Evolutionary conservation across 2,888 invertebrate species (phyloP).

Genomic region (Erpobdella octoculata): DNA sequence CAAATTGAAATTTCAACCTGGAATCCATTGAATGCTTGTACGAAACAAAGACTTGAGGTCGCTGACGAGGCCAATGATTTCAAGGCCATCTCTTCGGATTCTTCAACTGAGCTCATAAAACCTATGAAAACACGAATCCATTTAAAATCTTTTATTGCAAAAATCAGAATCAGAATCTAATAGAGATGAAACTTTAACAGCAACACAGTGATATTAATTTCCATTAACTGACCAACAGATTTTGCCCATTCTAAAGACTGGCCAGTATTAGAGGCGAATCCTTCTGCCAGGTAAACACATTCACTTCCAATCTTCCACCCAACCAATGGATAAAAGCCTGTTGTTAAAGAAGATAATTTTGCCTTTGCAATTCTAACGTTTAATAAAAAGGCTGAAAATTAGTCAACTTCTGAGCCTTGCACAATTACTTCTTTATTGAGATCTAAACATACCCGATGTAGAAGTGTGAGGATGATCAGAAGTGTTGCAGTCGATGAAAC

Average conservation of each 20-base stretch:
- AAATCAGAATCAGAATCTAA: too few species aligned
- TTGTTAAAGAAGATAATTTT: not conserved
- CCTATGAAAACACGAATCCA: conserved; percentile 21
- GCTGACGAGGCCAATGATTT: not conserved
- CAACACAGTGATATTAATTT: too few species aligned
- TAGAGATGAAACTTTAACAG: conserved; percentile 51
- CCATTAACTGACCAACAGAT: conserved; percentile 47
- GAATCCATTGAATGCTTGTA: conserved; percentile 11
- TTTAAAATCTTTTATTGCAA: too few species aligned
- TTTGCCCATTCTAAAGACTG: conserved; percentile 74
- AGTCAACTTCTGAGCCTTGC: not conserved
- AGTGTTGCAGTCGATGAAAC: conserved; percentile 48
- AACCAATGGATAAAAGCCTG: conserved; percentile 78
- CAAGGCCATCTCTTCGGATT: conserved; percentile 47
- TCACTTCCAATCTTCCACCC: conserved; percentile 69
- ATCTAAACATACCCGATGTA: conserved; percentile 11
- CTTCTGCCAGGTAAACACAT: conserved; percentile 68
- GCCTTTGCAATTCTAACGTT: not conserved
- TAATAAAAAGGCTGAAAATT: too few species aligned
- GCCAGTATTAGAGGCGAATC: conserved; percentile 78
- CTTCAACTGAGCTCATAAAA: conserved; percentile 56
- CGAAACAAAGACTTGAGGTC: not conserved
- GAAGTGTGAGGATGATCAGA: conserved; percentile 65
- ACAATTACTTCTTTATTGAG: not conserved
- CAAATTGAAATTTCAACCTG: not conserved